A percentile compares a stretch with the other conserved stretches of the same genome.
Evolutionary conservation across 1,140 invertebrate genomes (phyloP).

Genomic region (Pseudomyrmex sp.): DNA sequence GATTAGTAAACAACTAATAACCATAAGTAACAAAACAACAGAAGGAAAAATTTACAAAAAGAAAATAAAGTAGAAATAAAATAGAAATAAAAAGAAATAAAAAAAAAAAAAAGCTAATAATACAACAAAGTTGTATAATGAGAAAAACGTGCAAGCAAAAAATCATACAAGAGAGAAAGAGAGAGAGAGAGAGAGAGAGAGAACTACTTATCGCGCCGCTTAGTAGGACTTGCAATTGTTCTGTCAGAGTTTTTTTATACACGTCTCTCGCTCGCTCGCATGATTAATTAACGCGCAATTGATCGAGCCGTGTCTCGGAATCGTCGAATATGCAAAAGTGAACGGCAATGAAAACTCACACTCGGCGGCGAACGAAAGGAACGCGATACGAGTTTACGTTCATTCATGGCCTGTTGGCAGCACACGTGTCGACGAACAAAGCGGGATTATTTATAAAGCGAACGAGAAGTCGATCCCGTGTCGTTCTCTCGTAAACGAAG

Average conservation of each 20-base stretch:
- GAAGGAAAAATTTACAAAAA: too few relatives aligned
- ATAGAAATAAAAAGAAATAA: too few relatives aligned
- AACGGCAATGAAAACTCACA: conserved; percentile 26
- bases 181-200: too few relatives aligned
- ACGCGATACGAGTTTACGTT: conserved; percentile 32
- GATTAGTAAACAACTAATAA: too few relatives aligned
- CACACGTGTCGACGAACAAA: conserved; percentile 38
- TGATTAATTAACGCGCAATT: conserved; percentile 33
- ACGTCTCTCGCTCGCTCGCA: not conserved
- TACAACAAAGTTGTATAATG: too few relatives aligned
- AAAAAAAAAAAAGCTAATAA: too few relatives aligned
- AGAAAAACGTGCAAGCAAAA: too few relatives aligned
- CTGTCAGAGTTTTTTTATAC: not conserved
- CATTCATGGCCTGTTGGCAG: conserved; percentile 42
- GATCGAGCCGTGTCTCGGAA: not conserved
- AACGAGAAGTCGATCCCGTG: conserved; percentile 32
- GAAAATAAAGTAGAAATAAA: too few relatives aligned
- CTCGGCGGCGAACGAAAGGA: conserved; percentile 17
- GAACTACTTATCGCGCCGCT: too few relatives aligned
- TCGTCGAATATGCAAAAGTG: conserved; percentile 5
- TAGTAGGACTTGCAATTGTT: too few relatives aligned
- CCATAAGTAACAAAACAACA: too few relatives aligned
- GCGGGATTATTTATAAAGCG: conserved; percentile 52
- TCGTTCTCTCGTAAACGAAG: conserved; percentile 50
- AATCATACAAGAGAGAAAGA: too few relatives aligned